Evolutionary conservation across 1,140 invertebrate genomes (phyloP).

Genomic region (Ectropis grisescens): DNA sequence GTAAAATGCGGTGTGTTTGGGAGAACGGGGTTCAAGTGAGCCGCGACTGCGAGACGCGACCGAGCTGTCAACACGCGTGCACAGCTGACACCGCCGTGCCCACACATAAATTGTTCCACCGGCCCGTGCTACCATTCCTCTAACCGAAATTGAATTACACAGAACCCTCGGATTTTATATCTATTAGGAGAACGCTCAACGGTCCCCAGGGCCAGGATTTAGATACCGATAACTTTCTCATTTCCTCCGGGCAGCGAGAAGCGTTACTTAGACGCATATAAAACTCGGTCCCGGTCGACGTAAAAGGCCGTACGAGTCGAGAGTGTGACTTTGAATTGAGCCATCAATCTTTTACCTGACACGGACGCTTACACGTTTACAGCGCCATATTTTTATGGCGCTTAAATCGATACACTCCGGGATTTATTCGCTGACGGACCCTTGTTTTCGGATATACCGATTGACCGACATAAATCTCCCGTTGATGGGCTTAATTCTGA

Average conservation of each 20-base stretch:
- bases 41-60: not conserved
- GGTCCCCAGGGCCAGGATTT: slow-evolving; percentile 44
- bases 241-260: slow-evolving; percentile 42
- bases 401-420: slow-evolving; percentile 4
- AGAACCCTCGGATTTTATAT: slow-evolving; percentile 59
- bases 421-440: slow-evolving; percentile 2
- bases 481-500: too few relatives aligned
- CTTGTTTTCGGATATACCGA: slow-evolving; percentile 5
- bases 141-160: slow-evolving; percentile 55
- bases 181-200: slow-evolving; percentile 53
- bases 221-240: slow-evolving; percentile 59
- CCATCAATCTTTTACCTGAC: slow-evolving; percentile 42
- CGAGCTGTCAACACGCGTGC: too few relatives aligned
- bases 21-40: too few relatives aligned
- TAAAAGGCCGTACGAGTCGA: slow-evolving; percentile 16
- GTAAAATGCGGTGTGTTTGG: too few relatives aligned
- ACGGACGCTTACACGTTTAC: slow-evolving; percentile 25
- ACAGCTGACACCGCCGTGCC: slow-evolving; percentile 6
- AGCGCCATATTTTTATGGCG: slow-evolving; percentile 18
- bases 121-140: slow-evolving; percentile 18
- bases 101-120: slow-evolving; percentile 33
- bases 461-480: too few relatives aligned
- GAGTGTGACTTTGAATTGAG: slow-evolving; percentile 22
- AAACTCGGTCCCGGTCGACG: slow-evolving; percentile 26
- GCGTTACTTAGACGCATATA: slow-evolving; percentile 33